Evolutionary conservation across 2,888 invertebrate species (phyloP), one percentile per base, ranked within the genome.

Genomic region (Dromius quadrimaculatus): DNA sequence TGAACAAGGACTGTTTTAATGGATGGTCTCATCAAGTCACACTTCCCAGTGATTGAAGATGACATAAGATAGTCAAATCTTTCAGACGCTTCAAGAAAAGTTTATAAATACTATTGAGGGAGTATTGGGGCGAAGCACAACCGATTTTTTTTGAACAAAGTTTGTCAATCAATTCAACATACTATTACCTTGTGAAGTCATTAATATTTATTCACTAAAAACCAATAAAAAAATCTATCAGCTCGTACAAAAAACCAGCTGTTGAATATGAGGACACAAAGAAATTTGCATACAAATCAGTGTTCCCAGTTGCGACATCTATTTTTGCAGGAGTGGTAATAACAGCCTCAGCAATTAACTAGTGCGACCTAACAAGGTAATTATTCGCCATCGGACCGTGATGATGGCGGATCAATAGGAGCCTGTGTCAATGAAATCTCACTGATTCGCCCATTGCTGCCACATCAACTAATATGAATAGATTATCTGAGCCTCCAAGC

Each of bases 251-350:
- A 36, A 36, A 36, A 28, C 17, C 11, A 19, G 43, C 11, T 63
- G 63, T 63, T 28, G 28, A 43, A 45, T 45, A 61, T 2, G 11
- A 23, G 50, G 15, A 22, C 38, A 32, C 59, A 59, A 68, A 43
- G 68, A 68, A 59, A 68, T 68, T 59, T 59, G 45, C 68, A 68
- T 68, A 68, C 50, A 23, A 68, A 68, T 68, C 59, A 32, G 62
- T 8, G 38, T 38, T 5, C 11, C 41, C 3, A 5, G 36, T 8
- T 9, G 34, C 20, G 20, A n/a, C 41, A 17, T 64, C 2, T 23
- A 64, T 47, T 64, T 64, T 64, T 47, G 28, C 22, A 15, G 23
- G 8, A 20, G 11, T 1, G 38, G 36, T 66, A 66, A 66, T 66
- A 57, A 66, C 54, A 54, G 66, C 66, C 43, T 57, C 41, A 41